phyloP scores from a whole-genome alignment of 2,888 invertebrate species.

The Meteorus colon region DNA sequence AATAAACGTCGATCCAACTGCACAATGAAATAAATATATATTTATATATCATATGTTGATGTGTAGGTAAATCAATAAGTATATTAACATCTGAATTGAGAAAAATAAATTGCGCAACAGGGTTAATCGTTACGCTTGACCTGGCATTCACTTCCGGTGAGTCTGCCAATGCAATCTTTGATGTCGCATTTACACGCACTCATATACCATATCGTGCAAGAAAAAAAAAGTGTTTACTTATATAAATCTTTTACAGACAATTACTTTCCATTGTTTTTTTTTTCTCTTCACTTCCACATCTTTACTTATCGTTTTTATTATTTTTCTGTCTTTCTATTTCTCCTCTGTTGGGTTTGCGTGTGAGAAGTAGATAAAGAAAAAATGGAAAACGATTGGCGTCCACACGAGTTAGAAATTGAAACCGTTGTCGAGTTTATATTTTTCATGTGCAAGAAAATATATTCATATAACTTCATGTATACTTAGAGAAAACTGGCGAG shows the following conservation, averaged over 20 bases:
- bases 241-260: background rate
- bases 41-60: background rate
- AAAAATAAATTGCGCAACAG: slow-evolving; percentile 23
- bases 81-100: slow-evolving; percentile 9
- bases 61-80: background rate
- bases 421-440: too few species aligned
- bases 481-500: too few species aligned
- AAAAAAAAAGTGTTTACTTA: background rate
- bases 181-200: slow-evolving; percentile 4
- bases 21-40: background rate
- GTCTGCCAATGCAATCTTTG: slow-evolving; percentile 15
- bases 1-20: background rate
- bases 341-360: too few species aligned
- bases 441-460: too few species aligned
- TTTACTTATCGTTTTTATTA: background rate
- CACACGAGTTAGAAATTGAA: too few species aligned
- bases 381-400: too few species aligned
- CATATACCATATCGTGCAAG: background rate
- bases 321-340: too few species aligned
- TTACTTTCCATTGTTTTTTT: background rate
- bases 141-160: slow-evolving; percentile 34
- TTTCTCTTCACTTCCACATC: background rate
- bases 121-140: slow-evolving; percentile 30
- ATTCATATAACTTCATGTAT: too few species aligned
- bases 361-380: too few species aligned